phyloP scores from a whole-genome alignment of 2,113 vertebrate genomes.

The Desmodus rotundus region DNA sequence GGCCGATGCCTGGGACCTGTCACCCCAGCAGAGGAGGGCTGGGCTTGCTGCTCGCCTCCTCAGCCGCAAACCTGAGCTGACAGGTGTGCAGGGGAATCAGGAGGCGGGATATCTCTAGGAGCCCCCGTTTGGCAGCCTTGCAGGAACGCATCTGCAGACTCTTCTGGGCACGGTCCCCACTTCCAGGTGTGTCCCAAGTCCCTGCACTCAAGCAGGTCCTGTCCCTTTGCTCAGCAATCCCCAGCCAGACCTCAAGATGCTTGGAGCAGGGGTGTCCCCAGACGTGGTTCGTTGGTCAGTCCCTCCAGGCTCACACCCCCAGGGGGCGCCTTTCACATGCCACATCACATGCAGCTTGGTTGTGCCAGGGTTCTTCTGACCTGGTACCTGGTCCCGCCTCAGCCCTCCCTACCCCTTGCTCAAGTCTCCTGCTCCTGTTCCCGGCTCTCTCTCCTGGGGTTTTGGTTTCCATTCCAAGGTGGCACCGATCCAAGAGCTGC shows the following conservation, averaged over 20 bases:
- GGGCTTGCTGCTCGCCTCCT: background rate
- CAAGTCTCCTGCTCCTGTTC: background rate
- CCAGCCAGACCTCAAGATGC: accelerated
- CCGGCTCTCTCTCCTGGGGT: background rate
- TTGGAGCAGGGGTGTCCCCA: background rate
- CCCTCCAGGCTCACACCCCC: background rate
- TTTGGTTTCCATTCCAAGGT: background rate
- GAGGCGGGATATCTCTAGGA: background rate
- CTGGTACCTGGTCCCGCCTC: accelerated
- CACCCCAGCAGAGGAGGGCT: background rate
- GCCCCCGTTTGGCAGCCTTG: accelerated
- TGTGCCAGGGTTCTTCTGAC: accelerated
- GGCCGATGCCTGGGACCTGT: background rate
- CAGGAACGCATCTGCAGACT: background rate
- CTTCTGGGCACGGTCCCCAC: accelerated
- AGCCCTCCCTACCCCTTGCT: background rate
- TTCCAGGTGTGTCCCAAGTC: background rate
- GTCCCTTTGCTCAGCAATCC: background rate
- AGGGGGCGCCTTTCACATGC: background rate
- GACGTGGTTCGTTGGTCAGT: background rate
- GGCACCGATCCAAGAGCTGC: constrained; percentile 6
- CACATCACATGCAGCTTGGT: accelerated
- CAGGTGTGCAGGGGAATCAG: background rate
- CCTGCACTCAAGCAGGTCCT: background rate
- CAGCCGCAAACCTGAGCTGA: background rate